Evolutionary conservation across 2,888 invertebrate genomes (phyloP), one percentile per base, ranked within the genome.

Genomic region (Ischnus inquisitorius): DNA sequence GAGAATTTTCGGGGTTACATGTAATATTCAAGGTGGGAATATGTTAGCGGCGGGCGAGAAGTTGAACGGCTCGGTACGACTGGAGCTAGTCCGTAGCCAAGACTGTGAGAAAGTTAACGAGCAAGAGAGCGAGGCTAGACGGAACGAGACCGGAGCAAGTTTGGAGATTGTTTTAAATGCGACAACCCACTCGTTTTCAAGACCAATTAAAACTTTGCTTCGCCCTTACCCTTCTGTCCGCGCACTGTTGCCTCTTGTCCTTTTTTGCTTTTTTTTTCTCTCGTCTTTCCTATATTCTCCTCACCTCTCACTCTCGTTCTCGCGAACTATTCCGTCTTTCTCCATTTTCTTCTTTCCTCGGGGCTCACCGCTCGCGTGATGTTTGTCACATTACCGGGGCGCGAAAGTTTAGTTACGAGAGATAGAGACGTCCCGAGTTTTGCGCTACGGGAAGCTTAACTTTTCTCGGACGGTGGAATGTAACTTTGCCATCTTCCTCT

Each of bases 191-290:
- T 89, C 89, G 87, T 91, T 90, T 90, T 91, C 90, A 90, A 90
- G 90, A 90, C 90, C 90, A 91, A 91, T 91, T 91, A 91, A 91
- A 91, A 91, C 89, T 91, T 91, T 90, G 69, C 74, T 79, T 43
- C 67, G 34, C 64, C 74, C 60, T 75, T 74, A 75, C 43, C 67
- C 62, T 74, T 84, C 51, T 67, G 64, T 62, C 62, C 51, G 51
- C 76, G 69, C 79, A 76, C 79, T 67, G 48, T 76, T 64, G 71
- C 43, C 69, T 60, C 51, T 68, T 74, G 51, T 71, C 65, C 57
- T n/a, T 72, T 69, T 62, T 54, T n/a, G 34, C 54, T 43, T 62
- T 67, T 25, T 54, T 74, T 57, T 60, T 71, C 82, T 79, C 84
- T 80, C 84, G 84, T 84, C 72, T 82, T 83, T 60, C 60, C 67